Percentiles rank a stretch among this genome's conserved stretches.
phyloP scores from a whole-genome alignment of 2,797 vertebrate genomes.

The Pseudochirops cupreus region DNA sequence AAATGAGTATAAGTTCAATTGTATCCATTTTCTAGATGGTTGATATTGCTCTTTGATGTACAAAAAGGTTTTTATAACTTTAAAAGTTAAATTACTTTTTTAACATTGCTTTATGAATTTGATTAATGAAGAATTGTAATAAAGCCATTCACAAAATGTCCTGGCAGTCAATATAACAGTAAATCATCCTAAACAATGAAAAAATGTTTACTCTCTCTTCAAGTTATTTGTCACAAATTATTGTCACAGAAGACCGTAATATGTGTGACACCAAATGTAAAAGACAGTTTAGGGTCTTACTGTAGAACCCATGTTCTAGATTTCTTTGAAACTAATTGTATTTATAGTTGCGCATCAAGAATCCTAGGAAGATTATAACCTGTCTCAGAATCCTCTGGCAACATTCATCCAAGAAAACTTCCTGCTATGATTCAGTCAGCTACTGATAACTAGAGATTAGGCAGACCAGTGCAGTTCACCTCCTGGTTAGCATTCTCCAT shows the following conservation, averaged over 20 bases:
- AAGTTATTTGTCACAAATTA: conserved; percentile 34
- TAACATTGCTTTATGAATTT: conserved; percentile 52
- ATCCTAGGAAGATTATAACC: neutral
- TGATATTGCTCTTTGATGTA: neutral
- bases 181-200: conserved; percentile 30
- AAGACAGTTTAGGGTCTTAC: conserved; percentile 23
- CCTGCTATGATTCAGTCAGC: conserved; percentile 23
- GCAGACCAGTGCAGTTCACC: conserved; percentile 1
- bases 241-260: conserved; percentile 11
- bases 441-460: conserved; percentile 5
- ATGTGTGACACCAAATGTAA: conserved; percentile 4
- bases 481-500: neutral
- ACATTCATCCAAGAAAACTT: neutral
- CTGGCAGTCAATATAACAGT: conserved; percentile 25
- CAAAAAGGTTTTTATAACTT: conserved; percentile 16
- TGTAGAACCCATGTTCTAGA: conserved; percentile 1
- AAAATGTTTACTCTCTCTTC: neutral
- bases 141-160: conserved; percentile 39
- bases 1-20: neutral
- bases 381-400: neutral
- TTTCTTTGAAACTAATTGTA: conserved; percentile 49
- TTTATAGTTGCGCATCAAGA: conserved; percentile 32
- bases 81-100: conserved; percentile 38
- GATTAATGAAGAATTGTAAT: conserved; percentile 18
- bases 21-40: neutral